phyloP scores from a whole-genome alignment of 2,888 invertebrate genomes.

The Rhagophthalmus giganteus region DNA sequence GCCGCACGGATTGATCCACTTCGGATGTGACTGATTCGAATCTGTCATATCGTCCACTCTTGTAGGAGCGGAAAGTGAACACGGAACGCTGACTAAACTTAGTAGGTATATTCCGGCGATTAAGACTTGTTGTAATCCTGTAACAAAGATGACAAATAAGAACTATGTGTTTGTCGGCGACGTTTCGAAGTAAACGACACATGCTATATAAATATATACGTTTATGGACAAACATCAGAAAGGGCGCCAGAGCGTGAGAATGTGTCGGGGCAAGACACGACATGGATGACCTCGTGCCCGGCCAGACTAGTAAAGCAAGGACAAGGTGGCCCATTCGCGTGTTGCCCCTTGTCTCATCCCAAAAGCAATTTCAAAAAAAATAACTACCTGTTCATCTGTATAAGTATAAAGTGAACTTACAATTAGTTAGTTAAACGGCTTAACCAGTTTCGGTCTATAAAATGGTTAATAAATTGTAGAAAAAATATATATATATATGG shows the following conservation, averaged over 20 bases:
- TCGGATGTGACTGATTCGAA: slow-evolving; percentile 43
- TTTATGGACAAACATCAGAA: slow-evolving; percentile 49
- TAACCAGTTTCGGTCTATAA: no score
- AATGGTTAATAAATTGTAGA: no score
- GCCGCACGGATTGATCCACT: slow-evolving; percentile 60
- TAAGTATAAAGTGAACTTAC: no score
- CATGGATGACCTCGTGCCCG: slow-evolving; percentile 39
- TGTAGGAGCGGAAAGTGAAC: slow-evolving; percentile 50
- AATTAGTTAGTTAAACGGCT: no score
- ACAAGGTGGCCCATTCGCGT: slow-evolving; percentile 33
- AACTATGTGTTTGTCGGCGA: slow-evolving; percentile 39
- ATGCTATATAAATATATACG: slow-evolving; percentile 45
- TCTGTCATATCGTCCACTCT: slow-evolving; percentile 32
- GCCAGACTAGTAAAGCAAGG: slow-evolving; percentile 36
- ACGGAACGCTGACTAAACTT: slow-evolving; percentile 48
- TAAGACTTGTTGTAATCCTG: slow-evolving; percentile 56
- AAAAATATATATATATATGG: no score
- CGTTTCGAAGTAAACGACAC: slow-evolving; percentile 44
- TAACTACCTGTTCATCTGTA: slow-evolving; percentile 13
- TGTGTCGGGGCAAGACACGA: slow-evolving; percentile 40
- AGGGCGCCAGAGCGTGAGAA: slow-evolving; percentile 54
- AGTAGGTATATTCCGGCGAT: slow-evolving; percentile 53
- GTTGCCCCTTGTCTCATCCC: slow-evolving; percentile 22
- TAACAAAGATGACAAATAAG: slow-evolving; percentile 40
- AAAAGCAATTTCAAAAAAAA: slow-evolving; percentile 13